A percentile compares a stretch with the other conserved stretches of the same genome.
Evolutionary conservation across 1,140 invertebrate genomes (phyloP).

Genomic region (Temnothorax curvispinosus): DNA sequence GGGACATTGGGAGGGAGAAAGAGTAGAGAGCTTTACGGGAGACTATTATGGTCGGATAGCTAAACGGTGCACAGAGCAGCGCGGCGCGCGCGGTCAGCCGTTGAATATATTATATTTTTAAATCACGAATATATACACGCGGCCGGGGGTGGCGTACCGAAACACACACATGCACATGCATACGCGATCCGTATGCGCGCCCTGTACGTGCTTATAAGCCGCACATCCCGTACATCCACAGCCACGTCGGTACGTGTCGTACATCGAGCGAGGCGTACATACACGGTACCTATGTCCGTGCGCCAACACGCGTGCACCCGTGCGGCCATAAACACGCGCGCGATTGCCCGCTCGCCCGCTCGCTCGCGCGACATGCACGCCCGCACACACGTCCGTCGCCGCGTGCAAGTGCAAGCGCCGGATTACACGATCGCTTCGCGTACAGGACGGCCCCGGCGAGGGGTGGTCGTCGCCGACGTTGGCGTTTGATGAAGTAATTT

Average conservation of each 20-base stretch:
- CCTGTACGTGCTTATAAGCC: conserved; percentile 5
- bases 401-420: conserved; percentile 35
- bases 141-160: conserved; percentile 32
- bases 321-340: conserved; percentile 15
- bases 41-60: conserved; percentile 69
- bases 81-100: conserved; percentile 64
- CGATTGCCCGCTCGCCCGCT: conserved; percentile 6
- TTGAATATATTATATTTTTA: conserved; percentile 80
- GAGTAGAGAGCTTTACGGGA: conserved; percentile 60
- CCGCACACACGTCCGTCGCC: not conserved
- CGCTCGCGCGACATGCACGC: conserved; percentile 20
- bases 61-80: conserved; percentile 69
- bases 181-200: not conserved
- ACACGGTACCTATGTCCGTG: not conserved
- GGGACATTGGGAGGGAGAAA: not conserved
- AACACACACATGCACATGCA: not conserved
- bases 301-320: conserved; percentile 1
- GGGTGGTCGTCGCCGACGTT: not conserved
- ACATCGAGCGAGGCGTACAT: conserved; percentile 54
- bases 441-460: conserved; percentile 39
- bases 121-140: conserved; percentile 71
- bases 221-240: conserved; percentile 21
- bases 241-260: conserved; percentile 57
- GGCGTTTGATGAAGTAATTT: conserved; percentile 60
- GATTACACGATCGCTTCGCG: conserved; percentile 59